Evolutionary conservation across 2,113 vertebrate species (phyloP), one percentile per base, ranked within the genome.

Genomic region (Rhabdomys dilectus): DNA sequence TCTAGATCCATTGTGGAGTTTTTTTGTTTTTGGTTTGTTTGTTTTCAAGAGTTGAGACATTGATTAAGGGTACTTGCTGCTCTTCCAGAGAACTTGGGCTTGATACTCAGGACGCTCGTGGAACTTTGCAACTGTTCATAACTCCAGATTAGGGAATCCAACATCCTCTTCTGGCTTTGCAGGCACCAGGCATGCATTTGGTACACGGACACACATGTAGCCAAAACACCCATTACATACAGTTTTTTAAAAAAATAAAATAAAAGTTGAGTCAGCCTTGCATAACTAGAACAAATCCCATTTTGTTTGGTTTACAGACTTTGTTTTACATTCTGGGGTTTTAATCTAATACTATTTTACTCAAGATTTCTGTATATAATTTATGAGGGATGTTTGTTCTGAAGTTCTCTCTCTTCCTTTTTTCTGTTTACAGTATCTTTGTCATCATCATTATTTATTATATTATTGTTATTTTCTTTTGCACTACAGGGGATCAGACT

Each of bases 281-380:
- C 29, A 53, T 85, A 91, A 39, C 48, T 88, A 26, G 29, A 86
- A 62, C 72, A 86, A 89, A 88, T 88, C 29, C 24, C 22, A 80
- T 84, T 76, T 84, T 19, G 16, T 76, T 84, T 66, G 36, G 26
- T 64, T 89, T 86, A 21, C 8, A 85, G 7, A 34, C 29, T 48
- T 86, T 36, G 1, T 31, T 86, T 48, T 94, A 78, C 3, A 39
- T 91, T 56, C 22, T 22, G 34, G 16, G 7, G 21, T 39, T 89
- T 91, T 88, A 88, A 88, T 31, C 86, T 91, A 45, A 70, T 84
- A 39, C 29, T 42, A 64, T 94, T 75, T 88, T 94, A 42, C 66
- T 91, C 6, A 58, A 31, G 62, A 73, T 56, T 70, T 93, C 81
- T 68, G 22, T 2, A 15, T 73, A n/a, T 77, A 82, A 76, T 90